Evolutionary conservation across 2,113 vertebrate genomes (phyloP).

Genomic region (Mugil cephalus): DNA sequence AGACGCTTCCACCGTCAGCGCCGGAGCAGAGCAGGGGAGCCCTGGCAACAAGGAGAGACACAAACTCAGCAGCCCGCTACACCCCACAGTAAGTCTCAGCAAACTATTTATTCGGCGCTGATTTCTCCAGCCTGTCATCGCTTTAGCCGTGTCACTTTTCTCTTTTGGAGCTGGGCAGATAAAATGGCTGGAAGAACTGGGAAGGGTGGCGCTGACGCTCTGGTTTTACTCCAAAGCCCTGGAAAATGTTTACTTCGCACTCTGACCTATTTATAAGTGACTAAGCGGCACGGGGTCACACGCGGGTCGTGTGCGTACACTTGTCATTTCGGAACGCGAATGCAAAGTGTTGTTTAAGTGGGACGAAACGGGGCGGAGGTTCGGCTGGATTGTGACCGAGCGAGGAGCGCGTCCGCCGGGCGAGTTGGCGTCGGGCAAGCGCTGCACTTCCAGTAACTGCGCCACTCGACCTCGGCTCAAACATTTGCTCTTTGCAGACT

Average conservation of each 20-base stretch:
- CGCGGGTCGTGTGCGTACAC: conserved; percentile 4
- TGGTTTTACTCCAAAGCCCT: conserved; percentile 72
- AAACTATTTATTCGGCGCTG: conserved; percentile 36
- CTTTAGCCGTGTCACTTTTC: conserved; percentile 56
- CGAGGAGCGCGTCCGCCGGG: conserved; percentile 76
- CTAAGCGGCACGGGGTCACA: background rate
- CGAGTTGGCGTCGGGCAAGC: conserved; percentile 64
- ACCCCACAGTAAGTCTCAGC: conserved; percentile 92
- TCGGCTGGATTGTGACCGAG: conserved; percentile 64
- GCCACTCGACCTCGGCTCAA: conserved; percentile 75
- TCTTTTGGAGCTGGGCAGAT: conserved; percentile 34
- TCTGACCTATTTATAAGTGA: conserved; percentile 71
- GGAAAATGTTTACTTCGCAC: conserved; percentile 71
- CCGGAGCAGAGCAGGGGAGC: conserved; percentile 86
- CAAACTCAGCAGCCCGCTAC: conserved; percentile 84
- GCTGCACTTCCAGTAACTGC: conserved; percentile 78
- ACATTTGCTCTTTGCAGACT: conserved; percentile 39
- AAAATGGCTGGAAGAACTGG: conserved; percentile 80
- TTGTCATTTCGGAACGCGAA: conserved; percentile 60
- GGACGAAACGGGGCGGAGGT: conserved; percentile 56
- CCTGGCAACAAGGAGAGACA: conserved; percentile 84
- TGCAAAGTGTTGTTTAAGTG: conserved; percentile 67
- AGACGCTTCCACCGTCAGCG: conserved; percentile 90
- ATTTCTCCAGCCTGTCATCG: conserved; percentile 27
- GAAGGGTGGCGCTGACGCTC: conserved; percentile 74